Evolutionary conservation across 92 coral and sea anemone species (phyloP), one percentile per base, ranked within the genome.

Genomic region (Phenganax stokvisi): DNA sequence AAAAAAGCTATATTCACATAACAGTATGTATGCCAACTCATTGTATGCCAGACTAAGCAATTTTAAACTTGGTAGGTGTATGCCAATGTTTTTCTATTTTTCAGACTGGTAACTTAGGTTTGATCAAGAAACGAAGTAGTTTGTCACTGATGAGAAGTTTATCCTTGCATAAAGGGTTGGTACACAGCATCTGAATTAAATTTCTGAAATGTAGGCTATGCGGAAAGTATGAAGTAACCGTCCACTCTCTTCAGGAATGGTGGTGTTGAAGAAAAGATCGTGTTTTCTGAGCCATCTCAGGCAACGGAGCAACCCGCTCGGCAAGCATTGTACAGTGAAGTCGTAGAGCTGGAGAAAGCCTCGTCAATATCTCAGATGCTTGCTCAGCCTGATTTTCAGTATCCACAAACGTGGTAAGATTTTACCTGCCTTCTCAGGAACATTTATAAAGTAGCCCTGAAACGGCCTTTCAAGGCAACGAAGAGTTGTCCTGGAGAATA

Each of bases 341-440:
- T 78, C 44, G 82, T 78, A 3, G 20, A 78, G 56, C 82, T 78
- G 2, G 82, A 78, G 44, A 51, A 78, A 89, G 97, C 89, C 70
- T 93, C 98, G 54, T 88, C 85, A 60, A 80, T 93, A 7, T 61
- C 89, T 6, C 98, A 93, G 76, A 83, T 96, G 84, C 78, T 93
- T 71, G 87, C 88, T 57, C 91, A 93, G 65, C 98, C 98, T 57
- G 98, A 93, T 55, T 85, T 93, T 69, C 98, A 93, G 56, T 91
- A 96, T 27, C 74, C 84, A 60, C 84, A 88, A 15, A 87, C 92
- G 9, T 83, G 87, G 98, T 93, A 84, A 72, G 89, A 86, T 16
- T 56, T 20, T 1, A 28, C 57, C 10, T 9, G 9, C 28, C 51
- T 76, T 27, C 7, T 61, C 25, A 8, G 28, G 7, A 61, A 37